These are phyloP conservation scores for Paramormyrops kingsleyae DNA, from an alignment of 2,113 vertebrate species.

Conservation along the genomic window DNA sequence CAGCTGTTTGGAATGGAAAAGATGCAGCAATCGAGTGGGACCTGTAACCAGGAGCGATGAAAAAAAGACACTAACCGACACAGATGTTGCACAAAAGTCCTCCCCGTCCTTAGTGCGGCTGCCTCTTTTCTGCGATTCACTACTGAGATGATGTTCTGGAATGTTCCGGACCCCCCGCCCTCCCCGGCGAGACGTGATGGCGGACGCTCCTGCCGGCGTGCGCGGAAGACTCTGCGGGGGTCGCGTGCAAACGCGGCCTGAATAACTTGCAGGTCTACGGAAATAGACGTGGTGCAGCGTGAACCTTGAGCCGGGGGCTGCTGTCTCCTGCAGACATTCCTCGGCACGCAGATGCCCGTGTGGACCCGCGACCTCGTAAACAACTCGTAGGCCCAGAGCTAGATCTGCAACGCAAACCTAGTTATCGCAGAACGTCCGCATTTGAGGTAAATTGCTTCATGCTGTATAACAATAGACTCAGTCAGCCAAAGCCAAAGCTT, in stretches of 20 bases:
- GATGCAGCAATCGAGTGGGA: slow-evolving; percentile 40
- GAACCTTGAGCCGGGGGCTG: not conserved
- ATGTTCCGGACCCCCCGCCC: not conserved
- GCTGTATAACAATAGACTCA: slow-evolving; percentile 13
- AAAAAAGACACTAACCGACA: slow-evolving; percentile 28
- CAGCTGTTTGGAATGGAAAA: slow-evolving; percentile 51
- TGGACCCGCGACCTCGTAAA: not conserved
- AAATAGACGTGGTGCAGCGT: not conserved
- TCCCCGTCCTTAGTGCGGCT: slow-evolving; percentile 8
- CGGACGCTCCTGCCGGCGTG: not conserved
- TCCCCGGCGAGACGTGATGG: not conserved
- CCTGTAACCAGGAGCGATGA: slow-evolving; percentile 32
- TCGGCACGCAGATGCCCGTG: not conserved
- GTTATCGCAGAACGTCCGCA: slow-evolving; percentile 14
- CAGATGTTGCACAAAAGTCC: slow-evolving; percentile 34
- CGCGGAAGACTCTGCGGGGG: not conserved
- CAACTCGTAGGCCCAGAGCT: not conserved
- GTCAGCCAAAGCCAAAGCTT: slow-evolving; percentile 33
- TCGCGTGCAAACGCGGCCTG: not conserved
- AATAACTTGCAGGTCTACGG: slow-evolving; percentile 16
- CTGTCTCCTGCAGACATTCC: not conserved
- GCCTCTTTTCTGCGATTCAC: slow-evolving; percentile 20
- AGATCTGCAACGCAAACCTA: slow-evolving; percentile 17
- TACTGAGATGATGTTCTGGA: not conserved
- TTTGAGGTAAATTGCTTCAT: slow-evolving; percentile 21